Conservation (phyloP, 2,888 invertebrate genomes). For the Cryptosula pallasiana region DNA sequence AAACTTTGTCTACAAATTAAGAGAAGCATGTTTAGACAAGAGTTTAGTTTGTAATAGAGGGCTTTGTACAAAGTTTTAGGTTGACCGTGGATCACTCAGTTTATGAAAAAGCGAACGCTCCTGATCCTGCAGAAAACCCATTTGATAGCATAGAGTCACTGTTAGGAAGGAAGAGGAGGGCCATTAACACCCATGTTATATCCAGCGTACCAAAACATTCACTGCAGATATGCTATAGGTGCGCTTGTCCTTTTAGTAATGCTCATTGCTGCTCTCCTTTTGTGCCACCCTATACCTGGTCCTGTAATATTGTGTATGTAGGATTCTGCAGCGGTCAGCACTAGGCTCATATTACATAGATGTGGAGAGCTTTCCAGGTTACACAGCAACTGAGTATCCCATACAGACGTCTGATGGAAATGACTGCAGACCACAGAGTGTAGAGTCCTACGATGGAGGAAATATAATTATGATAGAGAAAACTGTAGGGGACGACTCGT, state of each 20-base stretch:
- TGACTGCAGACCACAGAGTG: neutral
- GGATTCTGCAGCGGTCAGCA: conserved; percentile 14
- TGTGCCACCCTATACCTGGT: too few relatives aligned
- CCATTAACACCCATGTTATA: neutral
- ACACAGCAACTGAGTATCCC: neutral
- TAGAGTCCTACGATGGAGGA: conserved; percentile 1
- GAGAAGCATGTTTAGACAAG: too few relatives aligned
- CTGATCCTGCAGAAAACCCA: neutral
- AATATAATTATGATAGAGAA: conserved; percentile 18
- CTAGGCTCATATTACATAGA: conserved; percentile 14
- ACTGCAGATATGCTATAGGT: conserved; percentile 8
- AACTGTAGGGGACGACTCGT: neutral
- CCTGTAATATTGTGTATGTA: too few relatives aligned
- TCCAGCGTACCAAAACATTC: neutral
- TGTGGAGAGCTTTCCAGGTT: conserved; percentile 7
- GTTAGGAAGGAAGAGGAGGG: neutral
- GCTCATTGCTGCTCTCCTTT: too few relatives aligned
- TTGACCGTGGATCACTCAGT: conserved; percentile 6
- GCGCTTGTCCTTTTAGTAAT: too few relatives aligned
- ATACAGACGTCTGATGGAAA: neutral
- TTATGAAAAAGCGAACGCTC: neutral
- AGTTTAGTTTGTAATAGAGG: too few relatives aligned
- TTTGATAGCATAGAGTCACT: neutral
- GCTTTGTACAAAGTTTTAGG: neutral
- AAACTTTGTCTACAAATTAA: too few relatives aligned